A percentile compares a stretch with the other conserved stretches of the same genome.
These are phyloP conservation scores for Eulithis prunata DNA, from an alignment of 2,888 invertebrate species.

Conservation along the genomic window DNA sequence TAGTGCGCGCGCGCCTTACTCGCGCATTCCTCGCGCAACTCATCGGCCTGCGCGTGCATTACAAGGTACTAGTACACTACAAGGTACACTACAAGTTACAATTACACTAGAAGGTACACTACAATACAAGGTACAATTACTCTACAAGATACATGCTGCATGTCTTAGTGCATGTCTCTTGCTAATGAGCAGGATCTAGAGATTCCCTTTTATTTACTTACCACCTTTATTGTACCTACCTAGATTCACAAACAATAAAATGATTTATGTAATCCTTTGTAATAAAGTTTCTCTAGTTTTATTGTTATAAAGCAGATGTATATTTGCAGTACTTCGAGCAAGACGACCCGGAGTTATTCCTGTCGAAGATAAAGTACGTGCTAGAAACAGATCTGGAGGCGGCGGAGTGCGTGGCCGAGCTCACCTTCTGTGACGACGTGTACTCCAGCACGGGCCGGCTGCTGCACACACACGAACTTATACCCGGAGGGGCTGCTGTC, in stretches of 20 bases:
- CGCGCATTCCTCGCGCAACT: constrained; percentile 97
- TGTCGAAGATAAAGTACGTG: constrained; percentile 96
- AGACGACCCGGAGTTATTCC: constrained; percentile 96
- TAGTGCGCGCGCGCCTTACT: constrained; percentile 95
- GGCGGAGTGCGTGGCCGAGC: constrained; percentile 88
- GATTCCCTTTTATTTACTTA: no score
- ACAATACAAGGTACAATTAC: no score
- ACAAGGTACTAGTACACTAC: constrained; percentile 86
- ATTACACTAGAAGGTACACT: no score
- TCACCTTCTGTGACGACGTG: constrained; percentile 95
- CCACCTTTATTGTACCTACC: no score
- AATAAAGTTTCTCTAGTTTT: no score
- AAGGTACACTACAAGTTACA: no score
- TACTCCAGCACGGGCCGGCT: constrained; percentile 92
- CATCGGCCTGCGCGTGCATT: constrained; percentile 96
- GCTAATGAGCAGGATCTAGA: no score
- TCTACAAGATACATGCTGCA: no score
- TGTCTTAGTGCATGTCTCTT: no score
- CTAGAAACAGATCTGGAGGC: constrained; percentile 94
- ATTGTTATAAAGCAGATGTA: no score
- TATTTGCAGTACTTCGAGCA: constrained; percentile 93
- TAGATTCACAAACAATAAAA: no score
- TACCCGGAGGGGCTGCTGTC: constrained; percentile 92
- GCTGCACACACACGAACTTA: constrained; percentile 90
- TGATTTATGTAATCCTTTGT: no score